Percentiles rank a stretch among this genome's conserved stretches.
phyloP scores from a whole-genome alignment of 2,797 vertebrate species.

The Gadopsis bispinosus region DNA sequence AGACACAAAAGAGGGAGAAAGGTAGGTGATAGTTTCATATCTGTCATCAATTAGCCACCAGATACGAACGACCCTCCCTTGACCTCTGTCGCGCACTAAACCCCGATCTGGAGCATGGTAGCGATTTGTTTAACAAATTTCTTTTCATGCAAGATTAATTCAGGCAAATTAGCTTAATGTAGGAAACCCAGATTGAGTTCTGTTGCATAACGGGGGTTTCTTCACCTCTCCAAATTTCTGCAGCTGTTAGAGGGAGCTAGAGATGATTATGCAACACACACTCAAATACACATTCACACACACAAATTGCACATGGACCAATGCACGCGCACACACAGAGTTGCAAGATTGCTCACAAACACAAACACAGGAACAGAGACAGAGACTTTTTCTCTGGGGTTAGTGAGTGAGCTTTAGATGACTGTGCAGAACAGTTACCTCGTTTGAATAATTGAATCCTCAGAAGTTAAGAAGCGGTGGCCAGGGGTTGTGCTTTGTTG shows the following conservation, averaged over 20 bases:
- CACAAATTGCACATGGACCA: background rate
- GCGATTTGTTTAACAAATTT: background rate
- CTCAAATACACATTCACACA: constrained; percentile 4
- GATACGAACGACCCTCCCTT: constrained; percentile 12
- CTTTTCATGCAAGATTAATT: constrained; percentile 60
- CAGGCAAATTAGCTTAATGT: constrained; percentile 48
- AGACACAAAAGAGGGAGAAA: background rate
- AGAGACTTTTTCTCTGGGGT: background rate
- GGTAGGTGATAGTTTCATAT: background rate
- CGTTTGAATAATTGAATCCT: constrained; percentile 69
- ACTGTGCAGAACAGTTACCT: constrained; percentile 57
- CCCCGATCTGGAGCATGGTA: background rate
- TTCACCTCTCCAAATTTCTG: constrained; percentile 58
- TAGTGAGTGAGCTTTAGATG: constrained; percentile 42
- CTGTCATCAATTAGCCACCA: background rate
- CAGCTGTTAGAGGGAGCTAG: constrained; percentile 57
- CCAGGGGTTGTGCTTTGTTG: constrained; percentile 64
- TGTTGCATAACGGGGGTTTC: constrained; percentile 62
- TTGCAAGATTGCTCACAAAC: constrained; percentile 12
- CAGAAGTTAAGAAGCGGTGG: constrained; percentile 55
- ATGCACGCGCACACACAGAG: background rate
- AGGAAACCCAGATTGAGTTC: constrained; percentile 53
- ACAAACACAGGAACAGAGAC: background rate
- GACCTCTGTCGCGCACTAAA: constrained; percentile 10
- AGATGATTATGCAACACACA: constrained; percentile 66